Conservation (phyloP, 2,113 vertebrate genomes). For the Zapornia atra region DNA sequence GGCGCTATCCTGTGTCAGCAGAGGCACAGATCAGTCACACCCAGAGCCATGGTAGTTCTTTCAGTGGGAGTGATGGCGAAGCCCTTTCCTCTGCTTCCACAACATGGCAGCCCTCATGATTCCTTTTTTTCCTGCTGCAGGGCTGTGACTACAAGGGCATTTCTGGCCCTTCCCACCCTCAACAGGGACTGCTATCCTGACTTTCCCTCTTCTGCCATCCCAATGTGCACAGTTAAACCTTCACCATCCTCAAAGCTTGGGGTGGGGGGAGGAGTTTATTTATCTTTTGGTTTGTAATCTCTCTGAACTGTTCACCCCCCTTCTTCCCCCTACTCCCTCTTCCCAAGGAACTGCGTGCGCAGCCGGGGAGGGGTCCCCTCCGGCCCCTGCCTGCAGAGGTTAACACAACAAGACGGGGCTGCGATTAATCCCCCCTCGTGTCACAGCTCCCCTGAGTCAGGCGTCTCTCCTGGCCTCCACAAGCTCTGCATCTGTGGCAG, state of each 20-base stretch:
- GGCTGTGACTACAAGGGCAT: neutral
- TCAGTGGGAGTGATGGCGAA: neutral
- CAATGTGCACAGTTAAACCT: neutral
- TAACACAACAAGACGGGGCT: slow-evolving; percentile 21
- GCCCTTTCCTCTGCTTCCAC: neutral
- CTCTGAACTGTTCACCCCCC: slow-evolving; percentile 52
- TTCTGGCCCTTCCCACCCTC: neutral
- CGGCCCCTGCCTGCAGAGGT: neutral
- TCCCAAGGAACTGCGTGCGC: neutral
- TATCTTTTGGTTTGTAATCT: slow-evolving; percentile 22
- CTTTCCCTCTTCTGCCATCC: neutral
- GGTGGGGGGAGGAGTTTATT: neutral
- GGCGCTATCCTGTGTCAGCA: neutral
- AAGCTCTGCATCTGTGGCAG: neutral
- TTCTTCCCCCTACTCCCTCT: neutral
- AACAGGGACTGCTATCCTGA: fast-evolving
- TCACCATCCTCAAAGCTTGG: neutral
- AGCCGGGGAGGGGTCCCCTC: neutral
- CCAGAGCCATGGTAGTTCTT: fast-evolving
- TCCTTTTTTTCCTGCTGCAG: neutral
- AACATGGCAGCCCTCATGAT: neutral
- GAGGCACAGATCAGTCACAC: fast-evolving
- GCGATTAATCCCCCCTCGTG: neutral
- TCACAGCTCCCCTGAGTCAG: neutral
- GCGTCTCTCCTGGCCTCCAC: fast-evolving